Evolutionary conservation across 2,113 vertebrate genomes (phyloP), one percentile per base, ranked within the genome.

Genomic region (Lycocorax pyrrhopterus): DNA sequence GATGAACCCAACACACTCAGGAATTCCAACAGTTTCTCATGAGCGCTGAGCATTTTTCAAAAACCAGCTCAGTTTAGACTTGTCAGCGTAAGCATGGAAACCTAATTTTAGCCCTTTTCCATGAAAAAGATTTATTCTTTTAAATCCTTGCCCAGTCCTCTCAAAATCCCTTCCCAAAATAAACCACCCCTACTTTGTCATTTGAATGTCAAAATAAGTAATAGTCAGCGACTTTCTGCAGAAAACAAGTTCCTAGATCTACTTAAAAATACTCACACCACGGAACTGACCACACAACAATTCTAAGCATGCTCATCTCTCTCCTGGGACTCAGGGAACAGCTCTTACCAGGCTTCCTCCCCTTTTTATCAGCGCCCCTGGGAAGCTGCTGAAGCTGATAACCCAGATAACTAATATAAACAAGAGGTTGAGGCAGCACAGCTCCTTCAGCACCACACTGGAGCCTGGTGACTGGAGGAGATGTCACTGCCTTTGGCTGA

Each of bases 121-220:
- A 49, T 16, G 17, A 72, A 75, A 86, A 87, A 89, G 90, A 96
- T 93, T 91, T 91, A 89, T 94, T 84, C 69, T 82, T 87, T 49
- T 22, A 72, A 76, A 41, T 30, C 79, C 74, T 67, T 89, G 79
- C 68, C 68, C 80, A 89, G 76, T 67, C 56, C 66, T 89, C 53
- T 87, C 56, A 68, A 89, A 84, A 80, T 74, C 80, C 59, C 46
- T 93, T 97, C 84, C 76, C 80, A 92, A 90, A 97, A 93, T 63
- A 92, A 90, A 81, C 77, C 39, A 78, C 12, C 25, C 68, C 21
- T 25, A 43, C 46, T 89, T 77, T 55, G 32, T 52, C 76, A 75
- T 90, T 82, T 77, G 49, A 22, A 75, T 60, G n/a, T 60, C 80
- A 94, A 95, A 96, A 90, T 78, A 84, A 94, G 4, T 30, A 87